phyloP scores from a whole-genome alignment of 2,797 vertebrate genomes.

The Poecile montanus region DNA sequence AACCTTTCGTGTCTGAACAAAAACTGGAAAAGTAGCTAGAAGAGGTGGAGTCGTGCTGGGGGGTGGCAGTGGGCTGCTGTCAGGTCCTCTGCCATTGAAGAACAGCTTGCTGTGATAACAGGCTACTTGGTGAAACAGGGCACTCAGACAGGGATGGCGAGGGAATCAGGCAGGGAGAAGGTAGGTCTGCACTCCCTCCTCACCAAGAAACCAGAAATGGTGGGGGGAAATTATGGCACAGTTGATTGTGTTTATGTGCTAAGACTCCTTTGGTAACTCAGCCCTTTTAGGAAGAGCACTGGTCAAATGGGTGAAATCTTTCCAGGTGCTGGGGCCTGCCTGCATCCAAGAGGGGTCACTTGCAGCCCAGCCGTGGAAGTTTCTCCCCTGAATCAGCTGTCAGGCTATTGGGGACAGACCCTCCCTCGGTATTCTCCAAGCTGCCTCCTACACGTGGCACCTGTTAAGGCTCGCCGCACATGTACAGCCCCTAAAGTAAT shows the following conservation, averaged over 20 bases:
- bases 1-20: not conserved
- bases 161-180: not conserved
- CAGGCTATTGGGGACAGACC: not conserved
- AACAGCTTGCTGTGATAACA: not conserved
- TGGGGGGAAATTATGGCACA: fast-evolving
- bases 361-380: not conserved
- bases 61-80: fast-evolving
- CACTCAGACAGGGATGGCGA: no score
- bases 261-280: not conserved
- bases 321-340: not conserved
- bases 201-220: not conserved
- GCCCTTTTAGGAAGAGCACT: not conserved
- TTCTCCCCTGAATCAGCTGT: fast-evolving
- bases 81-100: fast-evolving
- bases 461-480: fast-evolving
- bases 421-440: fast-evolving
- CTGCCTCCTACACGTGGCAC: fast-evolving
- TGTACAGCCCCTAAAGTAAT: not conserved
- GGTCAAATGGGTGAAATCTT: fast-evolving
- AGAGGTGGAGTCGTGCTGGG: not conserved
- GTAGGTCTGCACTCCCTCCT: not conserved
- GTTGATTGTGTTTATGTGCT: not conserved
- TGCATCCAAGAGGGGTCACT: not conserved
- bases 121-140: fast-evolving
- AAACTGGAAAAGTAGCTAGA: not conserved